Percentiles rank a stretch among this genome's conserved stretches.
Evolutionary conservation across 2,888 invertebrate genomes (phyloP).

Genomic region (Agriopis aurantiaria): DNA sequence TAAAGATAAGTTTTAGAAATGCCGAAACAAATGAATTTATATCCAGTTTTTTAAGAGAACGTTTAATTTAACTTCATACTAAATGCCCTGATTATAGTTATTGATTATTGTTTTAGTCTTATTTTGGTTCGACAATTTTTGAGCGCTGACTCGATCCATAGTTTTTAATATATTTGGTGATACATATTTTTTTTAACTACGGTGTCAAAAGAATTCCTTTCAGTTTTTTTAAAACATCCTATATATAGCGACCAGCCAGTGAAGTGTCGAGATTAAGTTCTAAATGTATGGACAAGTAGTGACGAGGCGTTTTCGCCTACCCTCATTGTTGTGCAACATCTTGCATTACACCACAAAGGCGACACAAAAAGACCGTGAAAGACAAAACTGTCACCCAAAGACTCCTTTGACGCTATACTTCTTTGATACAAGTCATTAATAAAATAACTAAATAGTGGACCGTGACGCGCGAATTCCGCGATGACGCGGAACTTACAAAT

Average conservation of each 20-base stretch:
- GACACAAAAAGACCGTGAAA: conserved; percentile 72
- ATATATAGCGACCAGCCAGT: conserved; percentile 47
- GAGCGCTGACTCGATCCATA: too few relatives aligned
- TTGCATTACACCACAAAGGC: conserved; percentile 75
- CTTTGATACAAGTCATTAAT: conserved; percentile 76
- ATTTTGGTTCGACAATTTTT: too few relatives aligned
- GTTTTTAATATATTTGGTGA: too few relatives aligned
- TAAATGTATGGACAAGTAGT: conserved; percentile 77
- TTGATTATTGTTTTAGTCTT: too few relatives aligned
- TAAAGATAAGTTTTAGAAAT: too few relatives aligned
- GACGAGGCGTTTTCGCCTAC: conserved; percentile 58
- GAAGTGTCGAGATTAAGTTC: conserved; percentile 70
- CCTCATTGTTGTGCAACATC: conserved; percentile 79
- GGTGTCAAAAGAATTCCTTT: background rate
- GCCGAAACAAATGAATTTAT: too few relatives aligned
- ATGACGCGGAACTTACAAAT: conserved; percentile 58
- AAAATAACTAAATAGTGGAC: conserved; percentile 72
- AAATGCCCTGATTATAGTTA: too few relatives aligned
- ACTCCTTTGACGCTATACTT: conserved; percentile 68
- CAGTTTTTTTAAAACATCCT: conserved; percentile 61
- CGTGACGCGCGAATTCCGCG: conserved; percentile 50
- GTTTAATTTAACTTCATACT: too few relatives aligned
- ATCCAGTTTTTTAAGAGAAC: too few relatives aligned
- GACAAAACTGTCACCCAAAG: conserved; percentile 80
- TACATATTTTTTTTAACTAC: too few relatives aligned